phyloP scores from a whole-genome alignment of 1,140 invertebrate genomes.

The Pomacea maculata region DNA sequence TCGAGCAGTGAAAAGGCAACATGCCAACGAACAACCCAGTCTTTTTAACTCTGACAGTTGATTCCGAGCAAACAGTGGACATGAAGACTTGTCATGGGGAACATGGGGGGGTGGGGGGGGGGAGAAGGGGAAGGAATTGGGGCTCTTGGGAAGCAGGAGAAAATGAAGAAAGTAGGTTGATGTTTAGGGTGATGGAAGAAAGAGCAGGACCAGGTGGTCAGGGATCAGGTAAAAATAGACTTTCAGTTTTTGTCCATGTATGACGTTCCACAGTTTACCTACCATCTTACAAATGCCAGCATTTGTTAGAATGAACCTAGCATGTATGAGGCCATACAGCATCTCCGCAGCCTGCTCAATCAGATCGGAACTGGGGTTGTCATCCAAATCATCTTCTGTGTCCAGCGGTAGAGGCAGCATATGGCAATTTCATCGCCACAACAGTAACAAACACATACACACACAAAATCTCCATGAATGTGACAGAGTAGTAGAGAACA shows the following conservation, averaged over 20 bases:
- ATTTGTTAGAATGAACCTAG: slow-evolving; percentile 98
- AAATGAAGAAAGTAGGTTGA: too few species aligned
- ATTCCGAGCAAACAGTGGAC: not conserved
- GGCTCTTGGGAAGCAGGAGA: too few species aligned
- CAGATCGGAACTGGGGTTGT: slow-evolving; percentile 95
- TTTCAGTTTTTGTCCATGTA: slow-evolving; percentile 2
- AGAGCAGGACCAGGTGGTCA: too few species aligned
- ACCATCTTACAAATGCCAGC: slow-evolving; percentile 95
- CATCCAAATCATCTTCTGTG: slow-evolving; percentile 74
- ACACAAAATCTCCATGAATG: too few species aligned
- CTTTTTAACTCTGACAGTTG: not conserved
- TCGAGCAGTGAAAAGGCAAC: not conserved
- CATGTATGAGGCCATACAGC: slow-evolving; percentile 98
- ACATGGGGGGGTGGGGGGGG: too few species aligned
- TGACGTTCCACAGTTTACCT: slow-evolving; percentile 25
- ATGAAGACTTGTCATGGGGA: not conserved
- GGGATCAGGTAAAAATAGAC: too few species aligned
- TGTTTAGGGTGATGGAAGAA: too few species aligned
- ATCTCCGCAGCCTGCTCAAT: slow-evolving; percentile 99
- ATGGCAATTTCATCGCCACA: too few species aligned
- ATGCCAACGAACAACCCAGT: slow-evolving; percentile 4
- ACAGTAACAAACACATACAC: too few species aligned
- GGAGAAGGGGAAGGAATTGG: too few species aligned
- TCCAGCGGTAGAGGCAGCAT: too few species aligned
- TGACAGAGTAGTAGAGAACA: too few species aligned